These are phyloP conservation scores for Mirounga angustirostris DNA, from an alignment of 2,113 vertebrate genomes.

Conservation along the genomic window DNA sequence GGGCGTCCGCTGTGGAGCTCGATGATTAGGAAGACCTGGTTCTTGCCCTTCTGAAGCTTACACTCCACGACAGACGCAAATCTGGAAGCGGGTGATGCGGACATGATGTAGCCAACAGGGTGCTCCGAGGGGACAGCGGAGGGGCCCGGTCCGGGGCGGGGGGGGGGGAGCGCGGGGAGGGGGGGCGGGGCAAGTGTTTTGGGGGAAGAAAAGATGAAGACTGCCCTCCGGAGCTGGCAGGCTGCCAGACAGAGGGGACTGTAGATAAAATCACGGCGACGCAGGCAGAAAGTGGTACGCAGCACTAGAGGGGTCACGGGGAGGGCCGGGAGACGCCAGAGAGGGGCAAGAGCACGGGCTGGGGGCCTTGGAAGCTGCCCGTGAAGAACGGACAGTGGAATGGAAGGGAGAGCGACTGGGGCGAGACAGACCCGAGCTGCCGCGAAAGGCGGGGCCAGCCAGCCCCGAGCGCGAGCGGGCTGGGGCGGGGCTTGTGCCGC, in stretches of 20 bases:
- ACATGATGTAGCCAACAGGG: not conserved
- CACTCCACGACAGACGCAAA: accelerated
- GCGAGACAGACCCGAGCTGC: not conserved
- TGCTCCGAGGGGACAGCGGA: accelerated
- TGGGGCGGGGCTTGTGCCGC: accelerated
- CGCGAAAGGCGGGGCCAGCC: accelerated
- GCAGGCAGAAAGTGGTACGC: not conserved
- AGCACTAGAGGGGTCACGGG: accelerated
- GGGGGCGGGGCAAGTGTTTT: not conserved
- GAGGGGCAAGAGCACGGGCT: not conserved
- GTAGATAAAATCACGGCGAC: not conserved
- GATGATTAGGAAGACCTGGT: not conserved
- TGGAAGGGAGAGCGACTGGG: not conserved
- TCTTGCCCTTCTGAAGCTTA: not conserved
- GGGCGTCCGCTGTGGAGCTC: not conserved
- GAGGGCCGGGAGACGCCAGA: not conserved
- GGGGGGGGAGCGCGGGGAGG: not conserved
- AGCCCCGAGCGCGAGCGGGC: accelerated
- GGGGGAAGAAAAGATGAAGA: not conserved
- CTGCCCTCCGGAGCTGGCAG: not conserved
- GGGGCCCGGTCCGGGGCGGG: accelerated
- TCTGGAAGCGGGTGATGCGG: accelerated
- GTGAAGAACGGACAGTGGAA: not conserved
- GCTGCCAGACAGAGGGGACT: not conserved
- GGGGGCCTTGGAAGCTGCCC: not conserved